These are phyloP conservation scores for Pseudomyrmex gracilis DNA, from an alignment of 1,140 invertebrate genomes.

Conservation along the genomic window DNA sequence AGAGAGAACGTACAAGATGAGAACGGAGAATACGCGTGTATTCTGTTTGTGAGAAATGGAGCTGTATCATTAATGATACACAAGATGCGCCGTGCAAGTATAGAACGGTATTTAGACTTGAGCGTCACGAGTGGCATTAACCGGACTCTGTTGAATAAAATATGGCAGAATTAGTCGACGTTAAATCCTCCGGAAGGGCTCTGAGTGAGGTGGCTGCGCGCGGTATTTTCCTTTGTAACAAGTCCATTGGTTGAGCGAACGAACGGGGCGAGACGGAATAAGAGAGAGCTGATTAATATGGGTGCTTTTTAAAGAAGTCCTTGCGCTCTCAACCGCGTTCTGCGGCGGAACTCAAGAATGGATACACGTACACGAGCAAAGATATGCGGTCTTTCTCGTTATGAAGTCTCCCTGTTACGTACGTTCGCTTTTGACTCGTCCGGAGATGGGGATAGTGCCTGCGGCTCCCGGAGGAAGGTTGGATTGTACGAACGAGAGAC, in stretches of 20 bases:
- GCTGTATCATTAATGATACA: conserved; percentile 39
- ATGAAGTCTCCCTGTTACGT: conserved; percentile 50
- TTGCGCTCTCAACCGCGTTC: conserved; percentile 7
- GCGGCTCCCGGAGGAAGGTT: no score
- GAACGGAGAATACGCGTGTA: neutral
- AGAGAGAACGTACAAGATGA: neutral
- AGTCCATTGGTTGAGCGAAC: conserved; percentile 31
- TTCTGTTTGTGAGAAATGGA: conserved; percentile 18
- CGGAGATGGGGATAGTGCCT: neutral
- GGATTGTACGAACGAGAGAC: neutral
- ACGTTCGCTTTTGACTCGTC: conserved; percentile 33
- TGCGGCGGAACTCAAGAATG: conserved; percentile 14
- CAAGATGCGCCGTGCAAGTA: neutral
- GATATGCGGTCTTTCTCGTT: conserved; percentile 34
- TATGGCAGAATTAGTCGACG: conserved; percentile 19
- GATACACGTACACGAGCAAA: neutral
- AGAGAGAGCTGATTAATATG: conserved; percentile 59
- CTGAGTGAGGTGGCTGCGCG: neutral
- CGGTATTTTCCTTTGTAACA: conserved; percentile 39
- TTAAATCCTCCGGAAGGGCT: conserved; percentile 18
- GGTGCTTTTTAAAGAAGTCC: conserved; percentile 32
- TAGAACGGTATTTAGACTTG: conserved; percentile 17
- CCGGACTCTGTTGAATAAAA: conserved; percentile 35
- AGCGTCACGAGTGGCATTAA: conserved; percentile 11
- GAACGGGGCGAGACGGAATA: no score